A percentile compares a stretch with the other conserved stretches of the same genome.
Conservation (phyloP, 2,113 vertebrate genomes). For the Tympanuchus pallidicinctus region DNA sequence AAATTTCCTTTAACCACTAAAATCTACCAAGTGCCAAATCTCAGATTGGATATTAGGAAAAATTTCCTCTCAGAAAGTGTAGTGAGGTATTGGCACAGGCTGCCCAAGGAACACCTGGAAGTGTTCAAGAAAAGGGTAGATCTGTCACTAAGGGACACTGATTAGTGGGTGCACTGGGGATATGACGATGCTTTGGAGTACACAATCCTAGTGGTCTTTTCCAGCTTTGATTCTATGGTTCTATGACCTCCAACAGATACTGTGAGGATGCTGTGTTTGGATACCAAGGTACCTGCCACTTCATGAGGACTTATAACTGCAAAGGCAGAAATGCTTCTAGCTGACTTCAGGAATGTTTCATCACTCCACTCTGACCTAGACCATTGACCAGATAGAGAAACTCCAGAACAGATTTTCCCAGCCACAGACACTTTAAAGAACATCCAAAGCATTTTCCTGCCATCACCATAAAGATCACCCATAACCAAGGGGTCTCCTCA, state of each 20-base stretch:
- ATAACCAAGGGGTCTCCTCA: neutral
- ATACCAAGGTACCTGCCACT: neutral
- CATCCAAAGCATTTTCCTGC: neutral
- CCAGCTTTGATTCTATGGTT: too few relatives aligned
- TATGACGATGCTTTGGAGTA: too few relatives aligned
- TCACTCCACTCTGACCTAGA: neutral
- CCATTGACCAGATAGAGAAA: neutral
- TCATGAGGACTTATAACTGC: neutral
- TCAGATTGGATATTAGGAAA: too few relatives aligned
- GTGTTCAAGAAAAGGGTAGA: too few relatives aligned
- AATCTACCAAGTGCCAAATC: neutral
- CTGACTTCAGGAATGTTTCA: neutral
- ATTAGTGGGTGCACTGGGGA: too few relatives aligned
- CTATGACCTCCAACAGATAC: neutral
- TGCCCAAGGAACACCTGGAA: too few relatives aligned
- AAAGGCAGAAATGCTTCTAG: neutral
- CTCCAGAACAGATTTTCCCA: neutral
- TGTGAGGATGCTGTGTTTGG: neutral
- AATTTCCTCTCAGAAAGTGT: too few relatives aligned
- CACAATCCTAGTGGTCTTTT: too few relatives aligned
- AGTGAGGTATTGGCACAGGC: too few relatives aligned
- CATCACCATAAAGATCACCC: neutral
- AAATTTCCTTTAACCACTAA: neutral
- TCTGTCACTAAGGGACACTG: too few relatives aligned
- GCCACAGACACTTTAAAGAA: neutral